These are phyloP conservation scores for Microchirus variegatus DNA, from an alignment of 2,797 vertebrate genomes.

Conservation along the genomic window DNA sequence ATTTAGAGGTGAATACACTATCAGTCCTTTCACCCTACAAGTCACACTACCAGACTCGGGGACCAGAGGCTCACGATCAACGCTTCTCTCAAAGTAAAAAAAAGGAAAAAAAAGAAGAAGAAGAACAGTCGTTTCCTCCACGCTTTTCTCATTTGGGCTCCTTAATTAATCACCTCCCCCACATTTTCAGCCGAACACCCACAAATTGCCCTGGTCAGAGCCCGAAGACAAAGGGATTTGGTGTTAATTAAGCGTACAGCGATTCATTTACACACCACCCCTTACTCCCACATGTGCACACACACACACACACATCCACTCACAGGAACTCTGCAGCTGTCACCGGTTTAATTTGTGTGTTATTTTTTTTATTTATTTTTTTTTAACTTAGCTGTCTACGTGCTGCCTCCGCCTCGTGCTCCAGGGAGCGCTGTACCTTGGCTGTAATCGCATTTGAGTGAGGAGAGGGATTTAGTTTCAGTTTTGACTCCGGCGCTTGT, in stretches of 20 bases:
- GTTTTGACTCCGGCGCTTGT: constrained; percentile 6
- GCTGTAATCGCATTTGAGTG: constrained; percentile 31
- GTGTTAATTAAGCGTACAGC: constrained; percentile 74
- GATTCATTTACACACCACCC: constrained; percentile 66
- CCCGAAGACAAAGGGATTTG: constrained; percentile 75
- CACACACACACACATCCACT: constrained; percentile 33
- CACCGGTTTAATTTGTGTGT: constrained; percentile 45
- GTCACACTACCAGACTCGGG: constrained; percentile 14
- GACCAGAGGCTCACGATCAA: constrained; percentile 14
- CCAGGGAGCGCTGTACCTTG: constrained; percentile 28
- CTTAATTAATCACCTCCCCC: constrained; percentile 73
- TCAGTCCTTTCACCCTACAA: constrained; percentile 35
- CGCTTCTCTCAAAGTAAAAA: constrained; percentile 28
- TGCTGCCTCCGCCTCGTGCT: constrained; percentile 3
- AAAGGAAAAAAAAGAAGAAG: no score
- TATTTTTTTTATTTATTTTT: constrained; percentile 40
- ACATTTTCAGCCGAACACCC: constrained; percentile 66
- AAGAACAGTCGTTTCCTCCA: constrained; percentile 23
- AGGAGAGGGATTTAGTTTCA: constrained; percentile 23
- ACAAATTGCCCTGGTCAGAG: constrained; percentile 73
- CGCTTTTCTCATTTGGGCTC: constrained; percentile 50
- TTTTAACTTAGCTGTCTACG: constrained; percentile 12
- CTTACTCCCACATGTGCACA: constrained; percentile 34
- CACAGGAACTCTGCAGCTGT: constrained; percentile 45
- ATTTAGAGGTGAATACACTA: constrained; percentile 59